phyloP scores from a whole-genome alignment of 2,888 invertebrate genomes.

The Osedax frankpressi region DNA sequence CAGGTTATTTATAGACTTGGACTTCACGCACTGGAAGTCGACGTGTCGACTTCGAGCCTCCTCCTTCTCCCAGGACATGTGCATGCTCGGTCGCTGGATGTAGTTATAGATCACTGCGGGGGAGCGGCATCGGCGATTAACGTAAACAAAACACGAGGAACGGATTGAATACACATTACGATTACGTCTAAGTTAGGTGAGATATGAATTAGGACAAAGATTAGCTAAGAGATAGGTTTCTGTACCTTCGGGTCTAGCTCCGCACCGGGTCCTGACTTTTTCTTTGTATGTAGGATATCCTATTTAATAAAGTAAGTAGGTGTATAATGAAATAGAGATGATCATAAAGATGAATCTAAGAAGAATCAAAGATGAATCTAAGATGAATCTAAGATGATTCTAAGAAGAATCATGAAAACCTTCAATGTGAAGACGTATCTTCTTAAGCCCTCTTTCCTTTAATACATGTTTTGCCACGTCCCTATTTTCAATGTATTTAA shows the following conservation, averaged over 20 bases:
- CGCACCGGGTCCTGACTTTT: slow-evolving; percentile 86
- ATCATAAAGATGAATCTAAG: too few species aligned
- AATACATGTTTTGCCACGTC: slow-evolving; percentile 98
- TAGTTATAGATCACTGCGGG: slow-evolving; percentile 85
- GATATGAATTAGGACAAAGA: too few species aligned
- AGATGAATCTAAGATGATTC: too few species aligned
- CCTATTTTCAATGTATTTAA: slow-evolving; percentile 97
- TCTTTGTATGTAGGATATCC: slow-evolving; percentile 98
- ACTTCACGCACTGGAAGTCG: slow-evolving; percentile 95
- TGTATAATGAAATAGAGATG: too few species aligned
- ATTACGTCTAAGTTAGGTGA: too few species aligned
- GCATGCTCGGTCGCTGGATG: slow-evolving; percentile 94
- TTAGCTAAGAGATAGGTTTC: too few species aligned
- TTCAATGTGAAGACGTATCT: slow-evolving; percentile 93
- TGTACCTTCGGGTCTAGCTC: slow-evolving; percentile 69
- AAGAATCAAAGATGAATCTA: too few species aligned
- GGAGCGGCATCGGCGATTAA: too few species aligned
- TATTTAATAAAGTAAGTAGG: slow-evolving; percentile 26
- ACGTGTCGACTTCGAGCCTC: slow-evolving; percentile 97
- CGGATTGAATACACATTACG: too few species aligned
- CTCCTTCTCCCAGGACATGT: slow-evolving; percentile 99
- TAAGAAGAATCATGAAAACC: slow-evolving; percentile 47
- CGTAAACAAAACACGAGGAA: too few species aligned
- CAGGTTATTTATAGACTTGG: slow-evolving; percentile 88
- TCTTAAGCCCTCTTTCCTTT: slow-evolving; percentile 94